phyloP scores from a whole-genome alignment of 2,113 vertebrate genomes.

The Muscicapa adusta region DNA sequence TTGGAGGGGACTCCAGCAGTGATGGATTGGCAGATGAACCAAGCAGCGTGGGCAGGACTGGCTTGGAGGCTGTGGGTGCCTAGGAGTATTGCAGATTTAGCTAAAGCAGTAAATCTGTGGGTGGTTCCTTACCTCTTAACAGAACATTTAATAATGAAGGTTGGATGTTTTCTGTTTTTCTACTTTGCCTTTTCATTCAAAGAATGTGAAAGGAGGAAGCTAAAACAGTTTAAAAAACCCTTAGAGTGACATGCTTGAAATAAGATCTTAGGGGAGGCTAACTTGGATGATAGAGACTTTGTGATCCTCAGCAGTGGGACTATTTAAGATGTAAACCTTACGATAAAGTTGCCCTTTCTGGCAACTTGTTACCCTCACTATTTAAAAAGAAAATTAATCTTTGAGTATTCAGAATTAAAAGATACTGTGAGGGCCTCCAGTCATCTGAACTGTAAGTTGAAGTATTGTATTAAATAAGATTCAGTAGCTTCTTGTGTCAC shows the following conservation, averaged over 20 bases:
- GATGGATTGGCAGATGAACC: background rate
- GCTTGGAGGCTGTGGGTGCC: background rate
- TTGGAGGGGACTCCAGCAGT: rapidly evolving
- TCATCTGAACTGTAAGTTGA: background rate
- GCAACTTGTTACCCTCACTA: background rate
- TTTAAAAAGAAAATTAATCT: background rate
- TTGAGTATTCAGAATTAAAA: background rate
- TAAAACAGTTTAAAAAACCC: background rate
- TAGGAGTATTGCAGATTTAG: background rate
- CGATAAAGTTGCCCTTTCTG: background rate
- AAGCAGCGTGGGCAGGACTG: too few species aligned
- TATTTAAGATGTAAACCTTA: background rate
- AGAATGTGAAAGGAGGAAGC: background rate
- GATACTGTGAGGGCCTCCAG: background rate
- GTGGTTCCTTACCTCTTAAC: background rate
- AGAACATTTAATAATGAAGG: background rate
- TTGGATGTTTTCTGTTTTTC: background rate
- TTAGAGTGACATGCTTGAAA: background rate
- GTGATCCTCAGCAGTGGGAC: background rate
- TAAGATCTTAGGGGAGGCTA: background rate
- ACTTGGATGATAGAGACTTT: background rate
- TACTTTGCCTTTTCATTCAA: background rate
- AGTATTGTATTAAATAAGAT: background rate
- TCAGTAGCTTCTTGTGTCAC: background rate
- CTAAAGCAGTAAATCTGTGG: background rate